phyloP scores from a whole-genome alignment of 2,797 vertebrate species.

The Sebastolobus alascanus region DNA sequence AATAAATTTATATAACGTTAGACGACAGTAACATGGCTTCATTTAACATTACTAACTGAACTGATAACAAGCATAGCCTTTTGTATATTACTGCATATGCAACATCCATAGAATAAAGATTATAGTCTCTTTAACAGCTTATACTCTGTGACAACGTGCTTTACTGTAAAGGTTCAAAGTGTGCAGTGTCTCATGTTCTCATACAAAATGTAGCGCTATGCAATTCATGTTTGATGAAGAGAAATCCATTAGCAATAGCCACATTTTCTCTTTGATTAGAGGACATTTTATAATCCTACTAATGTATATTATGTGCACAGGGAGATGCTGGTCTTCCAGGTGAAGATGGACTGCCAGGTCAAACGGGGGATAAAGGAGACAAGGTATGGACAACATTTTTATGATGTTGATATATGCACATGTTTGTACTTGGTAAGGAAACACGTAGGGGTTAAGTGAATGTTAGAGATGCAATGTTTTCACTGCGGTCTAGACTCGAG shows the following conservation, averaged over 20 bases:
- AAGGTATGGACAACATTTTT: slow-evolving; percentile 78
- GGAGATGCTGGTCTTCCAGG: slow-evolving; percentile 88
- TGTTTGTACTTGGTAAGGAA: slow-evolving; percentile 4
- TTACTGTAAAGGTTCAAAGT: background rate
- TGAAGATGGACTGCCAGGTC: slow-evolving; percentile 83
- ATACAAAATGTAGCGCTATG: background rate
- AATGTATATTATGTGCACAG: slow-evolving; percentile 76
- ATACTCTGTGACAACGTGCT: background rate
- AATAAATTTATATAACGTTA: background rate
- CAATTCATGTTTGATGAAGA: background rate
- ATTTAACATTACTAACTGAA: background rate
- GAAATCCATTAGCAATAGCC: background rate
- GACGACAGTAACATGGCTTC: background rate
- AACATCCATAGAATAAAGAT: background rate
- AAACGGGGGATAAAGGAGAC: slow-evolving; percentile 88
- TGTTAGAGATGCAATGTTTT: slow-evolving; percentile 14
- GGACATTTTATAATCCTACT: background rate
- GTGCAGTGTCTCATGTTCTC: background rate
- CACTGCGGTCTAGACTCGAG: background rate
- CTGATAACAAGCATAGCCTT: background rate
- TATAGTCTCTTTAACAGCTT: background rate
- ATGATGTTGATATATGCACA: background rate
- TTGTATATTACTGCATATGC: background rate
- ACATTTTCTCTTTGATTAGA: background rate
- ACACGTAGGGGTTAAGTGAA: background rate